Evolutionary conservation across 2,113 vertebrate genomes (phyloP), one percentile per base, ranked within the genome.

Genomic region (Columba livia): DNA sequence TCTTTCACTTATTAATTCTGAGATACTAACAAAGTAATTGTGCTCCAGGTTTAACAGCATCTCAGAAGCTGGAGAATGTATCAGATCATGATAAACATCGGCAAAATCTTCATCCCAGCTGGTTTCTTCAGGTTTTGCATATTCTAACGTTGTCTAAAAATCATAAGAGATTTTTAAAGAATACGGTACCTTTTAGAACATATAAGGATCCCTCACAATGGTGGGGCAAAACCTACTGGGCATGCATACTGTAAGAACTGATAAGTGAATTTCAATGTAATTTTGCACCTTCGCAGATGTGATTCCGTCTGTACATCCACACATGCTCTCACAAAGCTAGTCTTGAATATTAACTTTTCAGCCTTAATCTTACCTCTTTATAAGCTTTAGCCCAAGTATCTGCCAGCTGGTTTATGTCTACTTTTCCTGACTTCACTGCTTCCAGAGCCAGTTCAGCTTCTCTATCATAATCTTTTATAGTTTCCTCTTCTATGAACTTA

Each of bases 61-160:
- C 91, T 99, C 99, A 23, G 99, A 99, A 92, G 99, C 99, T 4
- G 99, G 98, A 48, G 99, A 99, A 96, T 99, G 99, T 94, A 99
- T 99, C n/a, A 99, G 96, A 81, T 99, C 99, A 61, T 99, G 99
- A 97, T 99, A 99, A 66, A 99, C 99, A 64, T 98, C 98, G 4
- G 99, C 99, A 97, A 99, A 99, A 94, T 99, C 99, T 97, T 99
- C 99, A 84, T 99, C 99, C 99, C 99, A 99, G 96, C 98, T 99
- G 66, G 99, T 98, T 85, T 99, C 99, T 94, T 99, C 99, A 0
- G 99, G 99, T 20, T 98, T 98, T 14, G 99, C 98, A 13, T 99
- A 98, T 80, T 99, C 99, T 85, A 99, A 96, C 0, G 97, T 99
- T 7, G 99, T 99, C 99, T 99, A 90, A 40, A 62, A 94, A 93